Evolutionary conservation across 2,888 invertebrate species (phyloP).

Genomic region (Lysandra coridon): DNA sequence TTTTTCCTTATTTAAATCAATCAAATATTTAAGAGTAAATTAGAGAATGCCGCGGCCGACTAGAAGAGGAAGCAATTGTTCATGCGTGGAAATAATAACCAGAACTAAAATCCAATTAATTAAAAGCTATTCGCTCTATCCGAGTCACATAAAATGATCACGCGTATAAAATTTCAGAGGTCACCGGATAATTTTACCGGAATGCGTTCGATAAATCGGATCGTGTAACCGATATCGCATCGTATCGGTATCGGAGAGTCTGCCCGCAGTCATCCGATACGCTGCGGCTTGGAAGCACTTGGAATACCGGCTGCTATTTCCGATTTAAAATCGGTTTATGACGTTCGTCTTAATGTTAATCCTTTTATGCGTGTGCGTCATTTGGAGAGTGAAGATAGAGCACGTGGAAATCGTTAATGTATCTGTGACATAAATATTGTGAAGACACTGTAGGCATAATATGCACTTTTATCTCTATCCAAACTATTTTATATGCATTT

Average conservation of each 20-base stretch:
- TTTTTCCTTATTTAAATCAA: too few relatives aligned
- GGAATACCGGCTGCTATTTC: constrained; percentile 28
- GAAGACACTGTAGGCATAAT: background rate
- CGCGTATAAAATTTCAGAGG: background rate
- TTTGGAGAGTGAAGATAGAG: background rate
- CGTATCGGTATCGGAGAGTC: constrained; percentile 28
- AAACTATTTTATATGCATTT: too few relatives aligned
- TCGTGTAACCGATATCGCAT: constrained; percentile 31
- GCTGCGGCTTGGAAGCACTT: constrained; percentile 34
- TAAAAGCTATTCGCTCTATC: background rate
- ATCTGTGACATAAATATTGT: background rate
- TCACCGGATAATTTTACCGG: constrained; percentile 24
- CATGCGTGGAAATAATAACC: background rate
- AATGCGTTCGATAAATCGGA: constrained; percentile 31
- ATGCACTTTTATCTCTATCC: too few relatives aligned
- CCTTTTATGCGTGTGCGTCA: constrained; percentile 22
- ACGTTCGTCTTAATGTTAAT: constrained; percentile 5
- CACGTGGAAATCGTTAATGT: background rate
- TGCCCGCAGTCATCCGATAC: constrained; percentile 33
- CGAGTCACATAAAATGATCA: constrained; percentile 4
- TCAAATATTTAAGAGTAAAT: background rate
- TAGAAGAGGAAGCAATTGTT: background rate
- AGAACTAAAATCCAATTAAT: background rate
- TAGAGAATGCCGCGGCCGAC: background rate
- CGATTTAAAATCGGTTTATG: constrained; percentile 14